phyloP scores from a whole-genome alignment of 1,140 invertebrate species.

The Agrilus planipennis region DNA sequence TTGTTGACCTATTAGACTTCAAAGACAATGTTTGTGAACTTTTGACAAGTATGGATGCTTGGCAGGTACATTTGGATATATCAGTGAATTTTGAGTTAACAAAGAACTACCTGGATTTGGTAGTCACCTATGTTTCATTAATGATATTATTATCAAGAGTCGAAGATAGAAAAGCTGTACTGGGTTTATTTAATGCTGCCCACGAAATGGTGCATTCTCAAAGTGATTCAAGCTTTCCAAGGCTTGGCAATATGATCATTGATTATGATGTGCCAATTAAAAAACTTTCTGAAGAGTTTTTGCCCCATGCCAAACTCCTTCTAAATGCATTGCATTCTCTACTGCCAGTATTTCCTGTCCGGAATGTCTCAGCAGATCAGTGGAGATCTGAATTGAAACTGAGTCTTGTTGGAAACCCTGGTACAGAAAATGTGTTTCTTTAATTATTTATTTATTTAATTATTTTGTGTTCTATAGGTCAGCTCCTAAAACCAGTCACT shows the following conservation, averaged over 20 bases:
- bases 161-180: slow-evolving; percentile 92
- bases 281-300: slow-evolving; percentile 94
- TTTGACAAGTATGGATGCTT: slow-evolving; percentile 95
- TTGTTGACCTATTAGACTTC: slow-evolving; percentile 97
- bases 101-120: slow-evolving; percentile 89
- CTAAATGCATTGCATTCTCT: slow-evolving; percentile 78
- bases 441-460: no score
- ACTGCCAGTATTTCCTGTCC: slow-evolving; percentile 70
- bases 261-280: slow-evolving; percentile 95
- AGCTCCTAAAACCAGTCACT: slow-evolving; percentile 84
- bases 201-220: slow-evolving; percentile 92
- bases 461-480: no score
- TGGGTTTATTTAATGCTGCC: slow-evolving; percentile 94
- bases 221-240: slow-evolving; percentile 84
- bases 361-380: slow-evolving; percentile 88
- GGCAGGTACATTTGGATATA: slow-evolving; percentile 89
- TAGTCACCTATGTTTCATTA: slow-evolving; percentile 85
- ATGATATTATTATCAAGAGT: slow-evolving; percentile 95
- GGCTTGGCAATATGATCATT: slow-evolving; percentile 84
- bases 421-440: no score
- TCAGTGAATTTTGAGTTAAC: slow-evolving; percentile 94
- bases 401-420: slow-evolving; percentile 84
- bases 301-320: slow-evolving; percentile 83
- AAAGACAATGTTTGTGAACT: slow-evolving; percentile 97
- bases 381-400: slow-evolving; percentile 90